Evolutionary conservation across 2,797 vertebrate genomes (phyloP).

Genomic region (Enteromius anoplus): DNA sequence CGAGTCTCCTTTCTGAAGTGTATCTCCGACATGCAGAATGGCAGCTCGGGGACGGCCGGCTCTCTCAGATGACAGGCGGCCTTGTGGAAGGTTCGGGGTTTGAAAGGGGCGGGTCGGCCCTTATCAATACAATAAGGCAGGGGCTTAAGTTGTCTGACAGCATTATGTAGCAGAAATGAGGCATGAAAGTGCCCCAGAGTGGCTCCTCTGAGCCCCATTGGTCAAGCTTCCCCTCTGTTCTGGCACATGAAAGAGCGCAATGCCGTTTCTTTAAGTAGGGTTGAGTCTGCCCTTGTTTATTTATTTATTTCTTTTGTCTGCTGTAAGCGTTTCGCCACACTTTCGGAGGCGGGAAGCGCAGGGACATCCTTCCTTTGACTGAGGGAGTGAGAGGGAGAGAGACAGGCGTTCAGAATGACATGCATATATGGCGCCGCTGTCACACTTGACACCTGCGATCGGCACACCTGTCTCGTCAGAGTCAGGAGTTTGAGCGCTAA

Average conservation of each 20-base stretch:
- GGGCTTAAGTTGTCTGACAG: constrained; percentile 64
- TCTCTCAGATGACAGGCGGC: constrained; percentile 28
- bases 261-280: constrained; percentile 58
- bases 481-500: not conserved
- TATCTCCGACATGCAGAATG: constrained; percentile 52
- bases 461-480: constrained; percentile 64
- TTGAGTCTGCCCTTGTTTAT: constrained; percentile 57
- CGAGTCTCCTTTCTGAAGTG: not conserved
- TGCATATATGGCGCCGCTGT: constrained; percentile 51
- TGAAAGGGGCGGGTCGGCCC: constrained; percentile 52
- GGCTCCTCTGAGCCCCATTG: constrained; percentile 53
- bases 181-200: constrained; percentile 56
- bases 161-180: constrained; percentile 60
- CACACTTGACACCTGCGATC: constrained; percentile 64
- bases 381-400: constrained; percentile 22
- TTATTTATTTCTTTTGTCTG: constrained; percentile 67
- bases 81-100: constrained; percentile 42
- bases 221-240: constrained; percentile 42
- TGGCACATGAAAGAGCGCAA: constrained; percentile 61
- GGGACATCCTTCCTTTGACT: constrained; percentile 55
- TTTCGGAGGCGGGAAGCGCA: constrained; percentile 63
- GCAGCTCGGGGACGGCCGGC: constrained; percentile 34
- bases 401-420: constrained; percentile 63
- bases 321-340: constrained; percentile 66
- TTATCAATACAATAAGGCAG: constrained; percentile 57